These are phyloP conservation scores for Stomatorhinus ivindoensis DNA, from an alignment of 2,113 vertebrate species.

Conservation along the genomic window DNA sequence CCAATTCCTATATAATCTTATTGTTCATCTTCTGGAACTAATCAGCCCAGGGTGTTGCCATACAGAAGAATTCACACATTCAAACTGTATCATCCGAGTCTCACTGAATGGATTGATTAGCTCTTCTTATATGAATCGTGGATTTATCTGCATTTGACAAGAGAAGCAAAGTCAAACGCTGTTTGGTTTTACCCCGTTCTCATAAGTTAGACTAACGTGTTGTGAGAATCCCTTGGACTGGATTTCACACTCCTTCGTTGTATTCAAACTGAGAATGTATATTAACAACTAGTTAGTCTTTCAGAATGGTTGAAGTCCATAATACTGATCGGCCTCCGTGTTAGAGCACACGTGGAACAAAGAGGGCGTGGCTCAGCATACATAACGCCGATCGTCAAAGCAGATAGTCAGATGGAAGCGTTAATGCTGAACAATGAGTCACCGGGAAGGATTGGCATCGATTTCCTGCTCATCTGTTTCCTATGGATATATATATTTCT, in stretches of 20 bases:
- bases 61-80: not conserved
- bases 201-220: not conserved
- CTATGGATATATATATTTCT: not conserved
- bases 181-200: not conserved
- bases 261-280: not conserved
- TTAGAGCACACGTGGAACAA: not conserved
- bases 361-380: not conserved
- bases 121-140: not conserved
- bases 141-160: not conserved
- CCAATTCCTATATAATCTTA: not conserved
- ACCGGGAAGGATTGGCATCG: not conserved
- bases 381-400: not conserved
- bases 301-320: not conserved
- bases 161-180: not conserved
- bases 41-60: not conserved
- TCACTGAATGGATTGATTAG: not conserved
- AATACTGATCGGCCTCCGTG: not conserved
- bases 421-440: not conserved
- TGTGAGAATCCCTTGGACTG: not conserved
- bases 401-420: not conserved
- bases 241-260: not conserved
- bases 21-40: not conserved
- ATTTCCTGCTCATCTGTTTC: not conserved
- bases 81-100: not conserved
- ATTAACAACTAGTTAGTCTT: not conserved